Conservation (phyloP, 2,797 vertebrate genomes). For the Sylvia borin region DNA sequence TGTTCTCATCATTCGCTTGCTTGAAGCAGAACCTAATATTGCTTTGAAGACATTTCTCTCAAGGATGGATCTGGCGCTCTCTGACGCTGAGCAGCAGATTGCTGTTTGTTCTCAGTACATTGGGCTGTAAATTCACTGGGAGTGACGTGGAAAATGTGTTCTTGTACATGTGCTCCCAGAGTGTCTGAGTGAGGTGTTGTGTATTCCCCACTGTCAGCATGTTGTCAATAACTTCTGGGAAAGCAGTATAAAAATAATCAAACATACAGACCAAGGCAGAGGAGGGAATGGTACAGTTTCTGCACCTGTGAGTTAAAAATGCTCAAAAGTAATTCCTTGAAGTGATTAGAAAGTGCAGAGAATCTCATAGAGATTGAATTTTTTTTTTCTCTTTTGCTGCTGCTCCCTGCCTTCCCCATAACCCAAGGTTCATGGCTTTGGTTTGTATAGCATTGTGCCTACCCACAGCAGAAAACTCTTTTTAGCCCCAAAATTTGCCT, state of each 20-base stretch:
- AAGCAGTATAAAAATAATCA: constrained; percentile 14
- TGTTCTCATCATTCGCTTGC: neutral
- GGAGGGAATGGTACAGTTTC: neutral
- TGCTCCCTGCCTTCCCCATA: rapidly evolving
- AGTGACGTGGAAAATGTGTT: neutral
- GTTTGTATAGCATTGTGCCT: neutral
- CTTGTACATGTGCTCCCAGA: neutral
- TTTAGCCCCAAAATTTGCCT: neutral
- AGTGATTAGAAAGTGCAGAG: neutral
- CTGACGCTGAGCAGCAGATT: neutral
- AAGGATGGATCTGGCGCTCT: neutral
- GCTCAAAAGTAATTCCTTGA: neutral
- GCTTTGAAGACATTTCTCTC: constrained; percentile 23
- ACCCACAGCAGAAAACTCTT: neutral
- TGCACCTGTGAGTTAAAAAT: neutral
- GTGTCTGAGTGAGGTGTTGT: neutral
- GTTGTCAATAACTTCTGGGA: constrained; percentile 21
- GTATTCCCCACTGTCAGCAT: neutral
- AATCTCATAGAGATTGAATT: rapidly evolving
- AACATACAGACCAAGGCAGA: neutral
- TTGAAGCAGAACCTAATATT: constrained; percentile 29
- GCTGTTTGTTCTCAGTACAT: constrained; percentile 26
- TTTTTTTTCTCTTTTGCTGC: neutral
- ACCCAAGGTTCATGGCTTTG: neutral
- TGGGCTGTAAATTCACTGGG: constrained; percentile 28